Evolutionary conservation across 2,888 invertebrate genomes (phyloP), one percentile per base, ranked within the genome.

Genomic region (Tiliacea citrago): DNA sequence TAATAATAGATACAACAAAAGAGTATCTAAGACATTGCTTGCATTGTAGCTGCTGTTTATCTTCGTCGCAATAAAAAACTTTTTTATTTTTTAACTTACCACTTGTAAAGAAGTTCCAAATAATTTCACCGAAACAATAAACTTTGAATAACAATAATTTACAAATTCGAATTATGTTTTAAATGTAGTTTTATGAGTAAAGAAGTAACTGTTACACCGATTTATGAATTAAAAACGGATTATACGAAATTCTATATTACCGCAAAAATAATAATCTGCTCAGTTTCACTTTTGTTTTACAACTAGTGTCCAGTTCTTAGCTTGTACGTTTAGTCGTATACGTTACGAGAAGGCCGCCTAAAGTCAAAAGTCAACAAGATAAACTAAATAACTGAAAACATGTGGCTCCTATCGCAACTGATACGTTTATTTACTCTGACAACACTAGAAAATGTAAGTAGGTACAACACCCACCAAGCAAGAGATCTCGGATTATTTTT

Each of bases 291-390:
- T 51, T 77, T 78, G 75, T 81, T 78, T 79, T 78, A 61, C 68
- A 69, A 86, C 86, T 86, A 77, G 4, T 68, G 82, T 65, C 82
- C 79, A 68, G 39, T 70, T 55, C 55, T 75, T 73, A 79, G 73
- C 55, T 67, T 65, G 65, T 62, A 29, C 9, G 42, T 62, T 60
- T 74, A 61, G 29, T 29, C 29, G 29, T 29, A 2, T 29, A 29
- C 29, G 29, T 62, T 58, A 66, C 68, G 68, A 80, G 83, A 89
- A 88, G 90, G 89, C 88, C 86, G 83, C 73, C 18, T 83, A 75
- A 88, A 92, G 93, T 93, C 93, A 94, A 92, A 92, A 87, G 94
- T 94, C 93, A 94, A 94, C 87, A 94, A 92, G 94, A 94, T 92
- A 91, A 90, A 88, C 83, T 83, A 88, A 73, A 73, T 68, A 79